Evolutionary conservation across 2,888 invertebrate species (phyloP), one percentile per base, ranked within the genome.

Genomic region (Tetanocera ferruginea): DNA sequence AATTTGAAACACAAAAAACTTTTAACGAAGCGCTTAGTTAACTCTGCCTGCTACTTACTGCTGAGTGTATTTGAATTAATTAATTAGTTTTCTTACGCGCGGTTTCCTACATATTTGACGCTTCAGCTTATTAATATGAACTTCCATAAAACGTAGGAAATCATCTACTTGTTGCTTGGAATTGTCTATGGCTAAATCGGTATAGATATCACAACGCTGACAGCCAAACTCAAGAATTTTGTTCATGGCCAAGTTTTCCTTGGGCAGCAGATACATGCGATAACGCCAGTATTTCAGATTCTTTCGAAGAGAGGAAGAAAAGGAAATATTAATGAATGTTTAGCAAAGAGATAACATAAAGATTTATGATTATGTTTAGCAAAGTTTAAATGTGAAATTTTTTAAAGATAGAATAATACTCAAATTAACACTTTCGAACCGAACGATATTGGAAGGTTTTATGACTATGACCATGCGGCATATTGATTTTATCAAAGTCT

Each of bases 201-300:
- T 92, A 87, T 97, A 98, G 76, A 97, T 94, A 89, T 98, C 97
- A 88, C 97, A 97, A 86, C 94, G 93, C 0, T 93, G 91, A 0
- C 92, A 90, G 23, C 93, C 93, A 55, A 93, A 93, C 76, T 96
- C 96, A 11, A 95, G 90, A 76, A 96, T 95, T 86, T 93, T 93
- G 87, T 95, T 94, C 1, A 94, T 95, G 0, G 95, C 95, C 17
- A 94, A 91, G 87, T 95, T 96, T 85, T 94, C 94, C 73, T 95
- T 91, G 0, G 98, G 98, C 74, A 99, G 88, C 2, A 98, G 91
- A 81, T 97, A 94, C 82, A 98, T 95, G 66, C 98, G 93, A 88
- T 97, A 96, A 79, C 98, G 93, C 97, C 97, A 97, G 88, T 95
- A 97, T 89, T 97, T 97, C 34, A 96, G 90, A 14, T 94, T 92